Conservation (phyloP, 2,797 vertebrate genomes). For the Danio tinwini region DNA sequence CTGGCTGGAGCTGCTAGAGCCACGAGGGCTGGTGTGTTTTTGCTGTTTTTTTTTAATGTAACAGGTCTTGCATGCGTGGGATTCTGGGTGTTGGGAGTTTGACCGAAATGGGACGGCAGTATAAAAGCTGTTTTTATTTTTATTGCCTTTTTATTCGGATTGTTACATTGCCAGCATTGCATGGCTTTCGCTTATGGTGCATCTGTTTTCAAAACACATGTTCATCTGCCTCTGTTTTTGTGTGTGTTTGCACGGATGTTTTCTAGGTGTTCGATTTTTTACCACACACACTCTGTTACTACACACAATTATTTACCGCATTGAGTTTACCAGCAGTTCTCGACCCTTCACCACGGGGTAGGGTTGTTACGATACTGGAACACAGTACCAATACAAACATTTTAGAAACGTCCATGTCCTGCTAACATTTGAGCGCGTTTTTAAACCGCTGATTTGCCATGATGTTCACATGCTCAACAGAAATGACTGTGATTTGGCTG, state of each 20-base stretch:
- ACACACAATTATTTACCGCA: too few relatives aligned
- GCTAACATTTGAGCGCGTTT: too few relatives aligned
- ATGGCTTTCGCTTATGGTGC: constrained; percentile 53
- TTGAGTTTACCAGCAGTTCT: too few relatives aligned
- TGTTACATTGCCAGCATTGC: constrained; percentile 42
- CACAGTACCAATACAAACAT: too few relatives aligned
- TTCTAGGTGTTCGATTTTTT: too few relatives aligned
- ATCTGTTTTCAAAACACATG: background rate
- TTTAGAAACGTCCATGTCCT: too few relatives aligned
- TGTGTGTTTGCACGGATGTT: background rate
- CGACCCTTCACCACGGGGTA: too few relatives aligned
- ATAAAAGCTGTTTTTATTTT: constrained; percentile 3
- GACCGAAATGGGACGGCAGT: constrained; percentile 30
- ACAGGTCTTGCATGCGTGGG: constrained; percentile 52
- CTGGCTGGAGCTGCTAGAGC: background rate
- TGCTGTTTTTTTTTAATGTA: constrained; percentile 42
- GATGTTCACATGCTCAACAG: too few relatives aligned
- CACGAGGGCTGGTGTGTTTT: constrained; percentile 28
- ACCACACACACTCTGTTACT: too few relatives aligned
- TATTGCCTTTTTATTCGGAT: constrained; percentile 21
- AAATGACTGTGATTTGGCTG: too few relatives aligned
- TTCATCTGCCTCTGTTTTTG: constrained; percentile 26
- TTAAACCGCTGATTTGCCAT: too few relatives aligned
- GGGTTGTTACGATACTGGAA: too few relatives aligned
- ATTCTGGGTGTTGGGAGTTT: constrained; percentile 39